A percentile compares a stretch with the other conserved stretches of the same genome.
Evolutionary conservation across 92 coral and sea anemone genomes (phyloP).

Genomic region (Meandrina meandrites): DNA sequence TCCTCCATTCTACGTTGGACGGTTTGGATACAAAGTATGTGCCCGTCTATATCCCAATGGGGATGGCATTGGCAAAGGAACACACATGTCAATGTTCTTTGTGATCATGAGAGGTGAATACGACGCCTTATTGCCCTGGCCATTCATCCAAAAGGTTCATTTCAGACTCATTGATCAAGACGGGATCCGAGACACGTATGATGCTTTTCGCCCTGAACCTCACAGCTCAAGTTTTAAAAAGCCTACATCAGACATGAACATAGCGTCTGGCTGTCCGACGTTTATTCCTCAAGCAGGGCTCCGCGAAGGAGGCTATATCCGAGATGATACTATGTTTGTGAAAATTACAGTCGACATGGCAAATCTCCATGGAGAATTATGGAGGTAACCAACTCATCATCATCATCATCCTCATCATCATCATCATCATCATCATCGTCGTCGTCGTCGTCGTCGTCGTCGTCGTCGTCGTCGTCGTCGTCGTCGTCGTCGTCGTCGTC

Average conservation of each 20-base stretch:
- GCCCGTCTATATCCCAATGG: constrained; percentile 84
- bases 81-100: constrained; percentile 85
- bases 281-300: constrained; percentile 67
- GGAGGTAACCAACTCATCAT: too few species aligned
- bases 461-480: too few species aligned
- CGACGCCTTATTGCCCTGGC: constrained; percentile 91
- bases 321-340: constrained; percentile 71
- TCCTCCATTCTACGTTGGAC: constrained; percentile 88
- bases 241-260: constrained; percentile 86
- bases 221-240: constrained; percentile 85
- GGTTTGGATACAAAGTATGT: constrained; percentile 87
- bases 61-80: constrained; percentile 82
- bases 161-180: constrained; percentile 85
- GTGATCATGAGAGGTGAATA: constrained; percentile 91
- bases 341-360: constrained; percentile 67
- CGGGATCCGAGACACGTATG: constrained; percentile 64
- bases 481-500: too few species aligned
- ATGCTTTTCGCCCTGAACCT: constrained; percentile 87
- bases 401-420: too few species aligned
- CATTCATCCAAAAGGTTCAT: constrained; percentile 84
- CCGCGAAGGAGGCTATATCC: constrained; percentile 60
- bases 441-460: too few species aligned
- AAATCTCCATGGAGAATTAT: constrained; percentile 34
- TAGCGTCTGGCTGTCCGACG: constrained; percentile 86
- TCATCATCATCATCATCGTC: too few species aligned